A percentile compares a stretch with the other conserved stretches of the same genome.
Evolutionary conservation across 2,113 vertebrate genomes (phyloP).

Genomic region (Orycteropus afer): DNA sequence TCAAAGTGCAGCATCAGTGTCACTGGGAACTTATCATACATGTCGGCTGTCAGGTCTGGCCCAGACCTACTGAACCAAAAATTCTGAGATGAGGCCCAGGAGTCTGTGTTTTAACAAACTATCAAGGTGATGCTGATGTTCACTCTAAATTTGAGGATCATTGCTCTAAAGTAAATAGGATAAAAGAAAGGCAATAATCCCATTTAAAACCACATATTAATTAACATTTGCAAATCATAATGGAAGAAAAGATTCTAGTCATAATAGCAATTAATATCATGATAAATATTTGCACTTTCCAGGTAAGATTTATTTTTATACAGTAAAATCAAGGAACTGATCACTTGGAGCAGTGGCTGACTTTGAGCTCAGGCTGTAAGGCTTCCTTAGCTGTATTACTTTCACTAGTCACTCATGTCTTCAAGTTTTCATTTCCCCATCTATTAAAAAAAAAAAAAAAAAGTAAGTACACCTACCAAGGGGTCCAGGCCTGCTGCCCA

Average conservation of each 20-base stretch:
- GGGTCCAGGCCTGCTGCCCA: neutral
- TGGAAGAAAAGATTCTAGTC: neutral
- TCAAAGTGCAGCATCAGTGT: rapidly evolving
- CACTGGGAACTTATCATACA: neutral
- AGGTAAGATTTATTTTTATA: neutral
- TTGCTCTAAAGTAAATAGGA: too few species aligned
- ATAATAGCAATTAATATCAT: neutral
- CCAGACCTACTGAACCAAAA: too few species aligned
- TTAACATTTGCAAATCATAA: neutral
- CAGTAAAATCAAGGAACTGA: neutral
- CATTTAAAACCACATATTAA: neutral
- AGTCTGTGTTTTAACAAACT: neutral
- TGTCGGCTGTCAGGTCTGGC: neutral
- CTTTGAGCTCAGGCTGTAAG: neutral
- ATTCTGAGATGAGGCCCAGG: neutral
- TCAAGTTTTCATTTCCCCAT: neutral
- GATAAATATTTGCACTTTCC: neutral
- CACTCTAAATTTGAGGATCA: neutral
- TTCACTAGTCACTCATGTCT: neutral
- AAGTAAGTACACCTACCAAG: neutral
- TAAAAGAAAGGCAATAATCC: neutral
- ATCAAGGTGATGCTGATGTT: neutral
- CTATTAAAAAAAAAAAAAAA: neutral
- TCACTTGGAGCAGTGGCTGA: neutral
- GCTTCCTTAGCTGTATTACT: neutral